phyloP scores from a whole-genome alignment of 2,888 invertebrate species.

The Axea sp. region DNA sequence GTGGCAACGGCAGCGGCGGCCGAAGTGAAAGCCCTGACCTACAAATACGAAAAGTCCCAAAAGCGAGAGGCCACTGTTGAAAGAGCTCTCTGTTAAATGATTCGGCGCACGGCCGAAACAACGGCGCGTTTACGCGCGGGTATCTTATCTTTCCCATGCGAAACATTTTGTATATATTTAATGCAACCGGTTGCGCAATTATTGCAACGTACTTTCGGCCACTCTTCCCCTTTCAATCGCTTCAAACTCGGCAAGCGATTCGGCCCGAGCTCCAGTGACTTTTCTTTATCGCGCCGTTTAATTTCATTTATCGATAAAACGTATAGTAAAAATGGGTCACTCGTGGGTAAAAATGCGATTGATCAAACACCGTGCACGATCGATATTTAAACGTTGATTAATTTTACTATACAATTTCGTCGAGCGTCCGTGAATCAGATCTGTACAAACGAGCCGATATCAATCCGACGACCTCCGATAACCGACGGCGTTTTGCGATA shows the following conservation, averaged over 20 bases:
- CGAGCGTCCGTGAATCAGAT: slow-evolving; percentile 1
- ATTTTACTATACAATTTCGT: no score
- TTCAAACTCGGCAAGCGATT: no score
- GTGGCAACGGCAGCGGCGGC: slow-evolving; percentile 59
- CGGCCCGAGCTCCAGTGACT: no score
- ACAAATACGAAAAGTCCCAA: slow-evolving; percentile 74
- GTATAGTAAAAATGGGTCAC: no score
- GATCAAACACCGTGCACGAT: no score
- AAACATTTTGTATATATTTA: slow-evolving; percentile 26
- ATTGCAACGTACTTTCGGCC: no score
- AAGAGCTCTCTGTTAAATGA: slow-evolving; percentile 43
- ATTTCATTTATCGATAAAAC: no score
- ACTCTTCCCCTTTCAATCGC: no score
- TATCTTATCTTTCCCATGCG: slow-evolving; percentile 45
- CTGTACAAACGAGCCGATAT: slow-evolving; percentile 13
- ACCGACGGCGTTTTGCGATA: slow-evolving; percentile 23
- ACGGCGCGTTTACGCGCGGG: slow-evolving; percentile 15
- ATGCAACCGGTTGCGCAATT: slow-evolving; percentile 17
- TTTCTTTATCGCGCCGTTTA: no score
- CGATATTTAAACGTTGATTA: no score
- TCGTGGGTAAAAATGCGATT: no score
- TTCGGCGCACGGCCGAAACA: slow-evolving; percentile 34
- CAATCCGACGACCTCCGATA: slow-evolving; percentile 39
- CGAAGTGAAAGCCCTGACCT: slow-evolving; percentile 78
- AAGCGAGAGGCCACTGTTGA: slow-evolving; percentile 63